These are phyloP conservation scores for Meloidogyne floridensis DNA, from an alignment of 1,140 invertebrate species.

Conservation along the genomic window DNA sequence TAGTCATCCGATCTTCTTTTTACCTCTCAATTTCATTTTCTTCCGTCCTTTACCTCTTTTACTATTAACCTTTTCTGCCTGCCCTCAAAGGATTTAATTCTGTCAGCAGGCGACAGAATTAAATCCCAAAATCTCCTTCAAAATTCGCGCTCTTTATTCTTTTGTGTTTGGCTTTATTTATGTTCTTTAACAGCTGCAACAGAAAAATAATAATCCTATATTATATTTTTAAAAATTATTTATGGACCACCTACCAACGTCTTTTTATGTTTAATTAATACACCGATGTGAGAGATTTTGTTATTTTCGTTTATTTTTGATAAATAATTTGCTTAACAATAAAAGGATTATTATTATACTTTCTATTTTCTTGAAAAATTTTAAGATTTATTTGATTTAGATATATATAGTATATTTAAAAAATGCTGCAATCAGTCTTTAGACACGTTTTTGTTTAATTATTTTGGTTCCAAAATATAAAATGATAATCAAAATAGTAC, in stretches of 20 bases:
- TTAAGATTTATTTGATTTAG: too few species aligned
- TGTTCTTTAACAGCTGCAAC: background rate
- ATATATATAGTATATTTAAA: too few species aligned
- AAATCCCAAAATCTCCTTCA: background rate
- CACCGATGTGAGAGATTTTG: too few species aligned
- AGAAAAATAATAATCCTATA: background rate
- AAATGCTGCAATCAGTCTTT: too few species aligned
- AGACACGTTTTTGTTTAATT: too few species aligned
- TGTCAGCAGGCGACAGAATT: conserved; percentile 4
- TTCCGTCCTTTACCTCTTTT: conserved; percentile 6
- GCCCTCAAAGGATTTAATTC: background rate
- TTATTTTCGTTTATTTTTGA: too few species aligned
- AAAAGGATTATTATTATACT: too few species aligned
- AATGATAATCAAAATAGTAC: too few species aligned
- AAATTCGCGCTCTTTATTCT: conserved; percentile 1
- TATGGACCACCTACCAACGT: background rate
- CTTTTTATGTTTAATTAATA: background rate
- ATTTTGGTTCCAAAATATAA: too few species aligned
- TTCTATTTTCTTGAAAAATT: too few species aligned
- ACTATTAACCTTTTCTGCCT: background rate
- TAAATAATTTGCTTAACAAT: too few species aligned
- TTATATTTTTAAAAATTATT: background rate
- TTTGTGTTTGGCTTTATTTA: conserved; percentile 11
- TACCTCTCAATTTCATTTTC: conserved; percentile 10
- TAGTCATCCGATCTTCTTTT: background rate